phyloP scores from a whole-genome alignment of 2,113 vertebrate species.

The Amphiprion ocellaris region DNA sequence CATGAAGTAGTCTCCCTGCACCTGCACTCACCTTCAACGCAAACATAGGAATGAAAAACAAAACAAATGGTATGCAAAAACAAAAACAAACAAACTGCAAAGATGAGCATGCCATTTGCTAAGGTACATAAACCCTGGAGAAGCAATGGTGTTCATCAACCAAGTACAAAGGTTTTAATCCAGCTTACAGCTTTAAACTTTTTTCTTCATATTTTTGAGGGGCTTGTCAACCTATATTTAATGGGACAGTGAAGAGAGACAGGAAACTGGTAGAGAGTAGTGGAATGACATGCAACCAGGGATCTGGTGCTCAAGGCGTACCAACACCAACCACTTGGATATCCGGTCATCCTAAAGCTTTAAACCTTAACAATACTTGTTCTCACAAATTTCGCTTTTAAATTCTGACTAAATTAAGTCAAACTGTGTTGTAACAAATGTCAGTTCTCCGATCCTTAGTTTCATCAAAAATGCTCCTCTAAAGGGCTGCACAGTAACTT shows the following conservation, averaged over 20 bases:
- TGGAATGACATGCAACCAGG: too few relatives aligned
- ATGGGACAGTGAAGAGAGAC: too few relatives aligned
- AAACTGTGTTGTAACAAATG: too few relatives aligned
- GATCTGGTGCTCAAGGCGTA: too few relatives aligned
- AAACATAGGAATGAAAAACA: constrained; percentile 18
- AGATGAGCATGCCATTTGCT: background rate
- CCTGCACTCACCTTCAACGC: constrained; percentile 22
- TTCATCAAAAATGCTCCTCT: background rate
- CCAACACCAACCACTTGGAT: too few relatives aligned
- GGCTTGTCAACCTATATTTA: too few relatives aligned
- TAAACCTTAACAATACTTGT: background rate
- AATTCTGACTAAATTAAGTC: background rate
- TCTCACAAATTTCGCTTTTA: background rate
- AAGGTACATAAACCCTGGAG: background rate
- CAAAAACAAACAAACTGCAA: background rate
- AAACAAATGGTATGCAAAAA: constrained; percentile 28
- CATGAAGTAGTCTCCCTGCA: constrained; percentile 4
- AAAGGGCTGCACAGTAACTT: too few relatives aligned
- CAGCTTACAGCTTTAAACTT: too few relatives aligned
- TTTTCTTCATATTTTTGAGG: too few relatives aligned
- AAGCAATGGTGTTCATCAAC: background rate
- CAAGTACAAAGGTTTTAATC: background rate
- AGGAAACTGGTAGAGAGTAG: too few relatives aligned
- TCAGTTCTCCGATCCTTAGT: background rate
- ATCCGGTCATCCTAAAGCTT: background rate